Base-by-base conservation (phyloP, 1,140 invertebrate species). In the Cydia fagiglandana region DNA sequence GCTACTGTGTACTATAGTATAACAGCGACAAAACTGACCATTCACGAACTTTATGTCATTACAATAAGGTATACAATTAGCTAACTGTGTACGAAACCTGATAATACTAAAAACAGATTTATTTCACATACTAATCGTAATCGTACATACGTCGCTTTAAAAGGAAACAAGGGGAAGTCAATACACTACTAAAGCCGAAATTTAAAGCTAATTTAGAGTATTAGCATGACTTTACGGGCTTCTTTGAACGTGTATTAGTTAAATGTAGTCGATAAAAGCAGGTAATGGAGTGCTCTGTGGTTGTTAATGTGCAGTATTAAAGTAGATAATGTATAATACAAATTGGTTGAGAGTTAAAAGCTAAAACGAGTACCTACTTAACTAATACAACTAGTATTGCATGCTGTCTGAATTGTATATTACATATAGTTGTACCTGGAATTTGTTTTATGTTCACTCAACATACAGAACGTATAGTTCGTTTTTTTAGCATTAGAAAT, bases 131-230 rank as follows among this genome's bases (percentile, higher is more conserved):
- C 2, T 17, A 56, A 56, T 4, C 17, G 24, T 24, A 24, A 56
- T 15, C n/a, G 6, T 56, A 56, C 17, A 17, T 56, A 56, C 53
- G 53, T 20, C 53, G 2, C n/a, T 20, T 56, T 17, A 7, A 17
- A 56, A 56, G 53, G 9, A 56, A 56, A 56, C 0, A 7, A 24
- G 24, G 24, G 24, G 24, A 24, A 24, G 24, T 24, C 64, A 68
- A 68, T 68, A 68, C 30, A 68, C 64, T 38, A 68, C 4, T 24
- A 24, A 24, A 38, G 2, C 64, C 64, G 53, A 68, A 68, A 68
- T 68, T 68, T 38, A 68, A 70, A 38, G 30, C 66, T 70, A 70
- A 41, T 70, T 70, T 70, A 38, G 7, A 70, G 66, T 70, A 70
- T 70, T 41, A 20, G 13, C 66, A 41, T 70, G 66, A 70, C 15